phyloP scores from a whole-genome alignment of 2,888 invertebrate species.

The Lymantria monacha region DNA sequence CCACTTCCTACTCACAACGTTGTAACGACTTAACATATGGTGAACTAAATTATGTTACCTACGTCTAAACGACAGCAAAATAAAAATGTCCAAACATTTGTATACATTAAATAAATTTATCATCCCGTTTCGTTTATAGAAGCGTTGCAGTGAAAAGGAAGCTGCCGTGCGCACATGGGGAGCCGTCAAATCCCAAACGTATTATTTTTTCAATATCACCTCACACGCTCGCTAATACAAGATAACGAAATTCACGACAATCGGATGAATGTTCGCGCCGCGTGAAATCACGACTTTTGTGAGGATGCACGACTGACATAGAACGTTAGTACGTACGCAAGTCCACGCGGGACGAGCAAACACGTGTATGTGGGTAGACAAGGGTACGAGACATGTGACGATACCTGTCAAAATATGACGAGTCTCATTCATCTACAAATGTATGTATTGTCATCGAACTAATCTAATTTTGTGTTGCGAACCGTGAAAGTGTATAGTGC shows the following conservation, averaged over 20 bases:
- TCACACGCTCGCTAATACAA: slow-evolving; percentile 71
- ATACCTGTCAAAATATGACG: slow-evolving; percentile 82
- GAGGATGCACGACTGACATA: slow-evolving; percentile 57
- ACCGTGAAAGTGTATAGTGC: slow-evolving; percentile 71
- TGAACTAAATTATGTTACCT: slow-evolving; percentile 80
- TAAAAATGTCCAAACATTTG: slow-evolving; percentile 83
- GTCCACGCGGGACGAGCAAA: slow-evolving; percentile 60
- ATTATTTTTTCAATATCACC: slow-evolving; percentile 80
- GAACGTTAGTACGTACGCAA: slow-evolving; percentile 44
- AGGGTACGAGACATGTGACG: slow-evolving; percentile 66
- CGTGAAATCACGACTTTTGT: slow-evolving; percentile 80
- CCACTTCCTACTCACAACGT: slow-evolving; percentile 73
- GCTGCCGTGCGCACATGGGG: slow-evolving; percentile 78
- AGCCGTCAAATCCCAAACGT: slow-evolving; percentile 78
- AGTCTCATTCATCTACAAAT: slow-evolving; percentile 74
- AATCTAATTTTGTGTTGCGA: slow-evolving; percentile 76
- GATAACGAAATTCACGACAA: slow-evolving; percentile 78
- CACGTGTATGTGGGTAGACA: slow-evolving; percentile 79
- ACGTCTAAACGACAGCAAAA: slow-evolving; percentile 78
- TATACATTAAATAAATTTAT: slow-evolving; percentile 82
- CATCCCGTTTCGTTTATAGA: slow-evolving; percentile 74
- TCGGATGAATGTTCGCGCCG: slow-evolving; percentile 79
- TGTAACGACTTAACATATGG: slow-evolving; percentile 77
- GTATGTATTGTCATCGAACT: slow-evolving; percentile 74
- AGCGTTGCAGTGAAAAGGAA: slow-evolving; percentile 72